A percentile compares a stretch with the other conserved stretches of the same genome.
Evolutionary conservation across 2,113 vertebrate genomes (phyloP).

Genomic region (Nesoenas mayeri): DNA sequence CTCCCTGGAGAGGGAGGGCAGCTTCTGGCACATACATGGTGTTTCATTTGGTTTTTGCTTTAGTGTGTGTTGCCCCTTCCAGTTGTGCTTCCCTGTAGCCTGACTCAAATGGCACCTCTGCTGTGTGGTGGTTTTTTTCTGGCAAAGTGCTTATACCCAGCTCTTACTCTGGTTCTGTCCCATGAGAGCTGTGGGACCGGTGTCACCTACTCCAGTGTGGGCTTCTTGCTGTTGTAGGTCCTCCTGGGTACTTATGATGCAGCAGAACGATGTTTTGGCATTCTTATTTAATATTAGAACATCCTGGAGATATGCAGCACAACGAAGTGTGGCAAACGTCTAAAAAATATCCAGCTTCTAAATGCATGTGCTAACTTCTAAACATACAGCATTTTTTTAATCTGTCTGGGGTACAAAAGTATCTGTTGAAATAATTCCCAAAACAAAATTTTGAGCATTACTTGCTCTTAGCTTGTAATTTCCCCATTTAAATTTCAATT

Average conservation of each 20-base stretch:
- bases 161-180: background rate
- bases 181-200: rapidly evolving
- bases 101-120: background rate
- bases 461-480: constrained; percentile 43
- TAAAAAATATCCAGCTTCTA: background rate
- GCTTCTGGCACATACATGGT: background rate
- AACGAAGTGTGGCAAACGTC: background rate
- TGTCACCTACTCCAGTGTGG: rapidly evolving
- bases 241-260: background rate
- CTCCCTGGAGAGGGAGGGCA: background rate
- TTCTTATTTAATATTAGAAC: background rate
- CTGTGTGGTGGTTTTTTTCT: background rate
- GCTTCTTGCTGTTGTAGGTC: rapidly evolving
- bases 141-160: rapidly evolving
- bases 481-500: constrained; percentile 62
- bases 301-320: background rate
- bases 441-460: background rate
- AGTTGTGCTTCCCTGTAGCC: background rate
- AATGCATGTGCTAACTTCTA: background rate
- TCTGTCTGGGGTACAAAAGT: background rate
- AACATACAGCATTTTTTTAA: background rate
- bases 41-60: background rate
- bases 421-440: background rate
- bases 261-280: background rate
- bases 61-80: rapidly evolving